Percentiles rank a stretch among this genome's conserved stretches.
Conservation (phyloP, 2,888 invertebrate species). For the Argyresthia goedartella region DNA sequence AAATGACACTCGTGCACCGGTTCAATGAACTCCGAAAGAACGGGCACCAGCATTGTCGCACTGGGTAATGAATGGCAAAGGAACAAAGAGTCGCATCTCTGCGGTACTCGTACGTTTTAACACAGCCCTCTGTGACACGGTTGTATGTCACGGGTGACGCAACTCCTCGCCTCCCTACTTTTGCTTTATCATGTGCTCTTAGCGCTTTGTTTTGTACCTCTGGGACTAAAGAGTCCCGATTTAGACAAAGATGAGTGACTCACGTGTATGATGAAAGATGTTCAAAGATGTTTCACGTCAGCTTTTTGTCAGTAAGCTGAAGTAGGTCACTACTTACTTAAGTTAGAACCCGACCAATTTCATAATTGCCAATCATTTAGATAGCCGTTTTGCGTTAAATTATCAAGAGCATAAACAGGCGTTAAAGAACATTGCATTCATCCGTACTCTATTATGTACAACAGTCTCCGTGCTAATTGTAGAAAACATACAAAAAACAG, state of each 20-base stretch:
- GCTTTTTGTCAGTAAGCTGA: neutral
- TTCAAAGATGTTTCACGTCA: neutral
- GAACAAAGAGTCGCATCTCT: conserved; percentile 52
- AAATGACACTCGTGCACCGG: conserved; percentile 19
- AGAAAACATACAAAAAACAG: conserved; percentile 13
- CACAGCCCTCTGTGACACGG: conserved; percentile 26
- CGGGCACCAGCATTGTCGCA: conserved; percentile 46
- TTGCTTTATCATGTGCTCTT: neutral
- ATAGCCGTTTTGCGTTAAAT: too few relatives aligned
- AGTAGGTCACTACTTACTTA: too few relatives aligned
- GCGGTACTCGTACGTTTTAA: conserved; percentile 28
- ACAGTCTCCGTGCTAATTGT: conserved; percentile 1
- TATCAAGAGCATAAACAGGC: too few relatives aligned
- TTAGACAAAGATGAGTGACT: neutral
- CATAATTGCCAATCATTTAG: too few relatives aligned
- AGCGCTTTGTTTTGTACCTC: neutral
- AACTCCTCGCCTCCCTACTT: neutral
- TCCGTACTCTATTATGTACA: neutral
- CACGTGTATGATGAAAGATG: neutral
- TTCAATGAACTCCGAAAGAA: conserved; percentile 58
- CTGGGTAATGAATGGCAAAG: conserved; percentile 62
- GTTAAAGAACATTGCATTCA: too few relatives aligned
- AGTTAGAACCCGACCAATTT: too few relatives aligned
- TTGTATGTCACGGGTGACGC: conserved; percentile 2
- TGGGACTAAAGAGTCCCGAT: too few relatives aligned